Percentiles rank a stretch among this genome's conserved stretches.
Conservation (phyloP, 2,888 invertebrate genomes). For the Minunthozetes semirufus region DNA sequence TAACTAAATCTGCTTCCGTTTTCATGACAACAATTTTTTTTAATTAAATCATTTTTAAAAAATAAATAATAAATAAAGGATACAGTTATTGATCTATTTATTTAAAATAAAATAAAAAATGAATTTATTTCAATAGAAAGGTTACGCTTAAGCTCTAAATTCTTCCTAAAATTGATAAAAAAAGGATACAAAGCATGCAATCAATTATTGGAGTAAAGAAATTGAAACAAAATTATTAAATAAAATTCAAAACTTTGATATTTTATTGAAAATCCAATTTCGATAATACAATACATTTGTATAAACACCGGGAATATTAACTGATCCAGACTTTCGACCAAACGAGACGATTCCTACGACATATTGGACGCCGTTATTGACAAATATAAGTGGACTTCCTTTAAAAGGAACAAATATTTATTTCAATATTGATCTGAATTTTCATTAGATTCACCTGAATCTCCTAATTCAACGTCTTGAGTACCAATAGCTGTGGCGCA, state of each 20-base stretch:
- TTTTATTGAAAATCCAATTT: constrained; percentile 37
- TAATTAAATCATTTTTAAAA: too few species aligned
- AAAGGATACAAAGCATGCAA: too few species aligned
- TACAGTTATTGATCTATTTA: too few species aligned
- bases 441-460: constrained; percentile 34
- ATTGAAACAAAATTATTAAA: not conserved
- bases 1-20: too few species aligned
- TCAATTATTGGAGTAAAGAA: not conserved
- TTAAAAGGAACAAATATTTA: not conserved
- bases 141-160: too few species aligned
- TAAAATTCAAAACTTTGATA: not conserved
- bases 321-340: constrained; percentile 39
- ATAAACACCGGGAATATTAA: constrained; percentile 39
- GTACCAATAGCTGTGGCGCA: constrained; percentile 35
- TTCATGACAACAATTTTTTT: too few species aligned
- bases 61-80: too few species aligned
- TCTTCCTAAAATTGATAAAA: too few species aligned
- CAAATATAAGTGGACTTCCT: constrained; percentile 38
- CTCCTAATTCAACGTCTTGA: constrained; percentile 40
- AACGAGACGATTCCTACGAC: constrained; percentile 41
- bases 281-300: constrained; percentile 39
- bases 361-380: constrained; percentile 32
- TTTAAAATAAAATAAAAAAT: too few species aligned
- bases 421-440: not conserved
- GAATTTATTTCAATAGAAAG: too few species aligned